phyloP scores from a whole-genome alignment of 2,888 invertebrate genomes.

The Agriopis leucophaearia region DNA sequence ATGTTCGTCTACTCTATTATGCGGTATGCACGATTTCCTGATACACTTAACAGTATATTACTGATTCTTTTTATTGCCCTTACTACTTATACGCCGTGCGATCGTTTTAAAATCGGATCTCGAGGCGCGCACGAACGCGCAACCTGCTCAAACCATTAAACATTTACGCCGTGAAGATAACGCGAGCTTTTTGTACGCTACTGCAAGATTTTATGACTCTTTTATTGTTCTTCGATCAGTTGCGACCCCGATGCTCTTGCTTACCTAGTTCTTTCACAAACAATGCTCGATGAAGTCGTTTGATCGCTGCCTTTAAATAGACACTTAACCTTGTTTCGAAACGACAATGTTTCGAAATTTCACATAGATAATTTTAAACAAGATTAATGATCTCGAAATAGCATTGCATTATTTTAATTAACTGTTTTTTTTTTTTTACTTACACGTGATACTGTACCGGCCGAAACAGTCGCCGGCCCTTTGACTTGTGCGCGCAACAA shows the following conservation, averaged over 20 bases:
- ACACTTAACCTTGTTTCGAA: slow-evolving; percentile 47
- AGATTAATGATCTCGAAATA: slow-evolving; percentile 26
- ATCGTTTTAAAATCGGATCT: slow-evolving; percentile 81
- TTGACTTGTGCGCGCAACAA: slow-evolving; percentile 60
- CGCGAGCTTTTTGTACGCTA: slow-evolving; percentile 76
- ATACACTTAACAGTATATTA: background rate
- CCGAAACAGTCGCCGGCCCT: slow-evolving; percentile 47
- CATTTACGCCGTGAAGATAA: slow-evolving; percentile 80
- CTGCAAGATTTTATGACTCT: slow-evolving; percentile 75
- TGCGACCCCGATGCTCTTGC: slow-evolving; percentile 61
- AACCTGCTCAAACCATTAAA: slow-evolving; percentile 73
- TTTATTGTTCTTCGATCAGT: slow-evolving; percentile 79
- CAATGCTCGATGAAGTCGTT: slow-evolving; percentile 63
- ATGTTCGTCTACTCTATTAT: background rate
- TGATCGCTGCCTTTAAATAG: slow-evolving; percentile 53
- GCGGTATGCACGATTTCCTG: background rate
- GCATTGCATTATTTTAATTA: slow-evolving; percentile 33
- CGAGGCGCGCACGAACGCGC: slow-evolving; percentile 65
- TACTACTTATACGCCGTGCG: slow-evolving; percentile 20
- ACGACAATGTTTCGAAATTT: slow-evolving; percentile 25
- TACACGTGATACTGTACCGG: slow-evolving; percentile 8
- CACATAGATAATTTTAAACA: slow-evolving; percentile 32
- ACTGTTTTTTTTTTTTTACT: slow-evolving; percentile 29
- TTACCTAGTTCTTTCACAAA: slow-evolving; percentile 70
- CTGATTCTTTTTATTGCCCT: slow-evolving; percentile 12